Percentiles rank a stretch among this genome's conserved stretches.
These are phyloP conservation scores for Collichthys lucidus DNA, from an alignment of 2,113 vertebrate genomes.

Conservation along the genomic window DNA sequence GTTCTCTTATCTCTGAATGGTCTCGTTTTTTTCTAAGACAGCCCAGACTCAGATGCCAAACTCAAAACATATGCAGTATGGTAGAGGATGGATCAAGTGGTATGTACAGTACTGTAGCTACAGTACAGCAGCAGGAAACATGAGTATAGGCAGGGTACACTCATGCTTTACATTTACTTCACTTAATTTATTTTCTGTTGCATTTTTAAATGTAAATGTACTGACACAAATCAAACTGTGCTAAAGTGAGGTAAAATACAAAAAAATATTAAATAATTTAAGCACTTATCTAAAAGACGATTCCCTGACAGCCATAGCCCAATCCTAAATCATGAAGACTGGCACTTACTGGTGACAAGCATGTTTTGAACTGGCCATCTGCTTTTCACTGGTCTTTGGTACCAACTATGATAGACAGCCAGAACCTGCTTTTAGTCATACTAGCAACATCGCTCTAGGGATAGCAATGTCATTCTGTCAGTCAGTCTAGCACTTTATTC, in stretches of 20 bases:
- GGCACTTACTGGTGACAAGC: neutral
- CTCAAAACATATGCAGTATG: constrained; percentile 67
- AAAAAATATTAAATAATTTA: neutral
- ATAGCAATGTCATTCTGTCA: neutral
- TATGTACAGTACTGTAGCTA: constrained; percentile 34
- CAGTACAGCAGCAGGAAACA: constrained; percentile 14
- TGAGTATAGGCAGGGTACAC: neutral
- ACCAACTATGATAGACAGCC: neutral
- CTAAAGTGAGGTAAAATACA: neutral
- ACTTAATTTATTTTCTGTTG: neutral
- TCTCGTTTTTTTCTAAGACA: constrained; percentile 63
- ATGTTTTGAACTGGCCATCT: neutral
- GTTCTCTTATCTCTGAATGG: constrained; percentile 75
- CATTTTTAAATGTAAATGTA: neutral
- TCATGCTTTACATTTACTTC: neutral
- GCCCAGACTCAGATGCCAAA: constrained; percentile 70
- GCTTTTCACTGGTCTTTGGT: neutral
- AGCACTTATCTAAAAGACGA: neutral
- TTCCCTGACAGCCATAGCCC: neutral
- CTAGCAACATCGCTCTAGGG: neutral
- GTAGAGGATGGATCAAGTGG: constrained; percentile 44
- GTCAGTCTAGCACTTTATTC: neutral
- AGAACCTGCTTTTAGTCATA: neutral
- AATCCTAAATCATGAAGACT: neutral
- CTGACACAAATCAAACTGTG: neutral